Base-by-base conservation (phyloP, 2,888 invertebrate genomes). In the Drosophila ezoana region DNA sequence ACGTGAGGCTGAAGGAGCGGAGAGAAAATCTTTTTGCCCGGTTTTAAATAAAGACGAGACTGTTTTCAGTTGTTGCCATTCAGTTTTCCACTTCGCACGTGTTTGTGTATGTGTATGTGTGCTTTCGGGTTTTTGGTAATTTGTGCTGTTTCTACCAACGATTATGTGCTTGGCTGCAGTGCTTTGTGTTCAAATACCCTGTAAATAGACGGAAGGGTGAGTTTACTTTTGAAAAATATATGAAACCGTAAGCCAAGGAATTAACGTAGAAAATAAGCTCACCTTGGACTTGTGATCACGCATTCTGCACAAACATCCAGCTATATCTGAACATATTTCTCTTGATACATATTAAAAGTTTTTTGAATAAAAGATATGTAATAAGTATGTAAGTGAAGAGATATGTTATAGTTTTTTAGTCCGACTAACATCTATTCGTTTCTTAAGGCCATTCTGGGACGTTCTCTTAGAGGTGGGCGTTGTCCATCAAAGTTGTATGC, bases 401-500 rank as follows among this genome's bases (percentile, higher is more conserved):
- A 54, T 64, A 59, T 64, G 6, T n/a, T n/a, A n/a, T n/a, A n/a
- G 38, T 40, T 47, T 32, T 32, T 41, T 51, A 37, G n/a, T 14
- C 1, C n/a, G 9, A 5, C 16, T 28, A 33, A 3, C 28, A 11
- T 58, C 51, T 48, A 56, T 23, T 20, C 54, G 43, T 57, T 69
- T 64, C 63, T 78, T 76, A 51, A 47, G 51, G 54, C 48, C 23
- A 23, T 23, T 23, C 23, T 1, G 23, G 6, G 23, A 23, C 23
- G 28, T 8, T 28, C 28, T 28, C 28, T 28, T 8, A 23, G 6
- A 8, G 23, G 6, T 23, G 40, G 10, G 48, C 3, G 4, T 38
- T 58, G 75, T 69, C 80, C 79, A 67, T 79, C 66, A 69, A 72
- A 65, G 33, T 59, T 16, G 14, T 57, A 33, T 18, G 44, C 51